A percentile compares a stretch with the other conserved stretches of the same genome.
These are phyloP conservation scores for Adelges cooleyi DNA, from an alignment of 1,140 invertebrate species.

Conservation along the genomic window DNA sequence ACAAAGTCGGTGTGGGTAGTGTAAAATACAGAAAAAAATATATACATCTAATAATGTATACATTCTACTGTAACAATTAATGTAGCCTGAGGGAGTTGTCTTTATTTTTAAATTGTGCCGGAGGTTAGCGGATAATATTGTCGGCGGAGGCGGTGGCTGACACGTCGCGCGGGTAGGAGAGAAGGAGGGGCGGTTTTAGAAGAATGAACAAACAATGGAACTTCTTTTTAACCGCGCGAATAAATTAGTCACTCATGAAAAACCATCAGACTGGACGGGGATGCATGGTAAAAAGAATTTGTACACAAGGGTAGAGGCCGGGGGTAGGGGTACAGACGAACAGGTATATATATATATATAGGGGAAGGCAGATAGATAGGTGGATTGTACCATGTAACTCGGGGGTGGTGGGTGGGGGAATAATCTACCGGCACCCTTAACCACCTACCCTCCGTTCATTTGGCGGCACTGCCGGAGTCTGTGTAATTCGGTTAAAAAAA, in stretches of 20 bases:
- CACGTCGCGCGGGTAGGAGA: not conserved
- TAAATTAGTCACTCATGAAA: conserved; percentile 25
- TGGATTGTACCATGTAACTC: not conserved
- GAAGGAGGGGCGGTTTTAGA: not conserved
- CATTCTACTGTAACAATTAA: too few species aligned
- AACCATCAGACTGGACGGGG: not conserved
- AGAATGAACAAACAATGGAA: conserved; percentile 15
- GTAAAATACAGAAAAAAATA: not conserved
- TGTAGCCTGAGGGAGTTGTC: conserved; percentile 24
- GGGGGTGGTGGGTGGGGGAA: not conserved
- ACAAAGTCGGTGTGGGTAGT: not conserved
- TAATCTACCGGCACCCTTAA: conserved; percentile 15
- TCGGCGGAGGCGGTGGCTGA: too few species aligned
- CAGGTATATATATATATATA: conserved; percentile 15
- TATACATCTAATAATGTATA: not conserved
- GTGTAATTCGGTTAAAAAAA: conserved; percentile 23
- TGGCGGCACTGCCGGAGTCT: not conserved
- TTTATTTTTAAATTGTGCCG: conserved; percentile 26
- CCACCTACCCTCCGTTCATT: not conserved
- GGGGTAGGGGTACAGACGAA: not conserved
- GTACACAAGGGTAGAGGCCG: too few species aligned
- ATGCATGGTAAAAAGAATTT: not conserved
- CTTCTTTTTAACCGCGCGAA: conserved; percentile 22
- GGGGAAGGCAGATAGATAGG: conserved; percentile 8
- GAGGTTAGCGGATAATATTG: conserved; percentile 1